These are phyloP conservation scores for Lasaia peninsularis DNA, from an alignment of 1,140 invertebrate species.

Conservation along the genomic window DNA sequence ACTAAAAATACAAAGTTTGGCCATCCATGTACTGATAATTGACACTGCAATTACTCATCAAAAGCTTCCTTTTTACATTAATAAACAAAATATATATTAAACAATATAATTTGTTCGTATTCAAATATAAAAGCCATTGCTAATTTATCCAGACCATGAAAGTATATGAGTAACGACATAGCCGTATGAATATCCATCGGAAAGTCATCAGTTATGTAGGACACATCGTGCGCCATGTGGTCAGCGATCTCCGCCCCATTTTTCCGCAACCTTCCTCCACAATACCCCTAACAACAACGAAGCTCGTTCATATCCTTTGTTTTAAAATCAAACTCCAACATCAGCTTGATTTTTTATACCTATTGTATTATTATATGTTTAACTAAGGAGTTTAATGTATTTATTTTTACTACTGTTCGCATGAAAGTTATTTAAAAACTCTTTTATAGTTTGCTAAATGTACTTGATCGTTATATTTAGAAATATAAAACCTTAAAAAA, in stretches of 20 bases:
- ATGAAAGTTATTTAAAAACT: too few species aligned
- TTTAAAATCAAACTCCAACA: conserved; percentile 32
- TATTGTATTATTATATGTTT: conserved; percentile 7
- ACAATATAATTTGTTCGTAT: too few species aligned
- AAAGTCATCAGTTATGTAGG: conserved; percentile 74
- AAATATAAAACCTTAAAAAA: too few species aligned
- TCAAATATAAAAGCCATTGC: conserved; percentile 1
- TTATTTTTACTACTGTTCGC: too few species aligned
- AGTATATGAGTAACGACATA: conserved; percentile 21
- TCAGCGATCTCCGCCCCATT: conserved; percentile 58
- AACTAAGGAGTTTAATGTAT: neutral
- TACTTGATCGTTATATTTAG: too few species aligned
- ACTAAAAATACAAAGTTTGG: too few species aligned
- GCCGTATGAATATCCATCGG: conserved; percentile 67
- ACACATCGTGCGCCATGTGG: conserved; percentile 66
- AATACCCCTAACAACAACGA: conserved; percentile 58
- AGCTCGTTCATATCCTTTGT: conserved; percentile 28
- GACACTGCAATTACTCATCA: too few species aligned
- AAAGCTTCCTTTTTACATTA: too few species aligned
- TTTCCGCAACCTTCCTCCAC: conserved; percentile 63
- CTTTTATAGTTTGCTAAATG: too few species aligned
- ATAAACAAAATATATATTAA: too few species aligned
- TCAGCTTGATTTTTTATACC: conserved; percentile 8
- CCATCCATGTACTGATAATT: too few species aligned
- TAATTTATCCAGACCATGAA: conserved; percentile 5